Conservation (phyloP, 2,888 invertebrate genomes). For the Teleiodes luculella region DNA sequence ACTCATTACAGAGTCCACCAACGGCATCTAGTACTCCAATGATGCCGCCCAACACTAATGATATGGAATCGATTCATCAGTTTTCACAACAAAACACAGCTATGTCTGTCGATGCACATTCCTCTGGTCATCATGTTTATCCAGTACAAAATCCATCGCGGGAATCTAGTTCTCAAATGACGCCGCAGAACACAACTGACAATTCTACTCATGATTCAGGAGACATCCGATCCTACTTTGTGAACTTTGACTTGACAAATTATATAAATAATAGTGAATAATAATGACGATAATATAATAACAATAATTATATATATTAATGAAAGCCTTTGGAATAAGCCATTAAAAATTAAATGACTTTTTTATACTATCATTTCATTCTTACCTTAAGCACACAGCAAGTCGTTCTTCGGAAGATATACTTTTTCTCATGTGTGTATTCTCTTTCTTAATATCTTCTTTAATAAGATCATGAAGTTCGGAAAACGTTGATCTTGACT, state of each 20-base stretch:
- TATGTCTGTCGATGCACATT: constrained; percentile 13
- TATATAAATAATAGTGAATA: no score
- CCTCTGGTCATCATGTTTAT: constrained; percentile 10
- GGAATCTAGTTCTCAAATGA: constrained; percentile 21
- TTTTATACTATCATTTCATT: constrained; percentile 1
- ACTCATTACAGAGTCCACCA: constrained; percentile 21
- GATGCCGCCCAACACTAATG: constrained; percentile 19
- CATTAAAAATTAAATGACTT: constrained; percentile 16
- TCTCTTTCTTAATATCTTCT: constrained; percentile 2
- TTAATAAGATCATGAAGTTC: constrained; percentile 6
- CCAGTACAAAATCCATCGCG: constrained; percentile 21
- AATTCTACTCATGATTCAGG: constrained; percentile 19
- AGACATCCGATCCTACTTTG: constrained; percentile 15
- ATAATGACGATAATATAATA: no score
- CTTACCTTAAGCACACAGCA: constrained; percentile 21
- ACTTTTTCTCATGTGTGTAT: constrained; percentile 19
- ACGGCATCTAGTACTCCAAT: constrained; percentile 20
- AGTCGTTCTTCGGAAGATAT: constrained; percentile 22
- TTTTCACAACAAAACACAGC: constrained; percentile 17
- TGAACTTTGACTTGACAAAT: constrained; percentile 21
- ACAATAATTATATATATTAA: no score
- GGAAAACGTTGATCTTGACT: background rate
- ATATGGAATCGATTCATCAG: constrained; percentile 19
- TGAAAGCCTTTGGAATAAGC: constrained; percentile 18
- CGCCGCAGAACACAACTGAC: constrained; percentile 22